These are phyloP conservation scores for Caenorhabditis becei DNA, from an alignment of 2,888 invertebrate genomes.

Conservation along the genomic window DNA sequence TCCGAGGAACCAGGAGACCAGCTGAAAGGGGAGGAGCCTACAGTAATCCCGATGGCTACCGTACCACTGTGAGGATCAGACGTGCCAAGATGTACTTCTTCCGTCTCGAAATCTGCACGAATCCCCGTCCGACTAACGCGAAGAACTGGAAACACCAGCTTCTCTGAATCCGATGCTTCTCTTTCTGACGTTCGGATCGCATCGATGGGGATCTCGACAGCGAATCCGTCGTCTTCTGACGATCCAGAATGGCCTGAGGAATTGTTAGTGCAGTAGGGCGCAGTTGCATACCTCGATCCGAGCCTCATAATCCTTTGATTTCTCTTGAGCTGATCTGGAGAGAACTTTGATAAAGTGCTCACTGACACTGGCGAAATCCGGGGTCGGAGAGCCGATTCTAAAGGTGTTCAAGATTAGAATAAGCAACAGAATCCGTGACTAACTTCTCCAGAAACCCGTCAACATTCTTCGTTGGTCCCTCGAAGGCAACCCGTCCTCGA, in stretches of 20 bases:
- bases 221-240: not conserved
- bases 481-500: conserved; percentile 68
- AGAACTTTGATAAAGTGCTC: conserved; percentile 81
- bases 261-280: not conserved
- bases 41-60: not conserved
- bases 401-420: too few species aligned
- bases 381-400: conserved; percentile 71
- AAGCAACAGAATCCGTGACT: too few species aligned
- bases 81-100: conserved; percentile 31
- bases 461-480: conserved; percentile 68
- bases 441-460: conserved; percentile 67
- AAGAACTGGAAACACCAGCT: conserved; percentile 35
- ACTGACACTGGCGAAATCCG: conserved; percentile 72
- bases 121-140: conserved; percentile 12
- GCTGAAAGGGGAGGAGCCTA: not conserved
- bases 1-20: conserved; percentile 87
- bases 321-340: too few species aligned
- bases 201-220: conserved; percentile 3
- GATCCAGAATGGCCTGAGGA: conserved; percentile 12
- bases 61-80: conserved; percentile 28
- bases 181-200: not conserved
- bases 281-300: conserved; percentile 17
- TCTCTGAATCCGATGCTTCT: not conserved
- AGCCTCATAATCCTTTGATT: conserved; percentile 20
- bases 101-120: conserved; percentile 27